Evolutionary conservation across 2,113 vertebrate species (phyloP).

Genomic region (Isichthys henryi): DNA sequence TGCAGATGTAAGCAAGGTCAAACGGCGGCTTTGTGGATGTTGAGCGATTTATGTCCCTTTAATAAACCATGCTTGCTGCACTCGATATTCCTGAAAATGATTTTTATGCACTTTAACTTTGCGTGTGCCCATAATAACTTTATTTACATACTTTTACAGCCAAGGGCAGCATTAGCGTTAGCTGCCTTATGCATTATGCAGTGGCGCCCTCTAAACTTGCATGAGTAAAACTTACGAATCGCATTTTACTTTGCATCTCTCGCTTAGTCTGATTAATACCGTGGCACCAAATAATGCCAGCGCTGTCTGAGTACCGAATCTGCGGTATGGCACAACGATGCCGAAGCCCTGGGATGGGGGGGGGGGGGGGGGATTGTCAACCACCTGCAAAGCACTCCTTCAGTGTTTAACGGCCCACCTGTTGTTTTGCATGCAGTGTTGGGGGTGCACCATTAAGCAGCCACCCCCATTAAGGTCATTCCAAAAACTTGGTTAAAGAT

Average conservation of each 20-base stretch:
- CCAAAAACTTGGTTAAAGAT: background rate
- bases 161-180: constrained; percentile 13
- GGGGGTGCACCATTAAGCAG: background rate
- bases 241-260: background rate
- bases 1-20: constrained; percentile 13
- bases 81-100: background rate
- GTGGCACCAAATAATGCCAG: background rate
- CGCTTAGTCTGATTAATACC: background rate
- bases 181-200: constrained; percentile 10
- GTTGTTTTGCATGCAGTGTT: background rate
- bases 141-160: constrained; percentile 20
- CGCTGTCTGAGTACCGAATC: background rate
- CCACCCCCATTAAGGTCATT: background rate
- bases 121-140: background rate
- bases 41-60: constrained; percentile 3
- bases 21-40: background rate
- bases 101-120: background rate
- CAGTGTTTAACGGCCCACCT: background rate
- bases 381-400: background rate
- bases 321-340: background rate
- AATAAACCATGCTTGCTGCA: background rate
- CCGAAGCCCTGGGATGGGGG: background rate
- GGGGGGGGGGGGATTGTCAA: background rate
- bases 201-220: background rate
- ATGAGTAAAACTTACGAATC: background rate